Evolutionary conservation across 2,113 vertebrate genomes (phyloP).

Genomic region (Trichomycterus rosablanca): DNA sequence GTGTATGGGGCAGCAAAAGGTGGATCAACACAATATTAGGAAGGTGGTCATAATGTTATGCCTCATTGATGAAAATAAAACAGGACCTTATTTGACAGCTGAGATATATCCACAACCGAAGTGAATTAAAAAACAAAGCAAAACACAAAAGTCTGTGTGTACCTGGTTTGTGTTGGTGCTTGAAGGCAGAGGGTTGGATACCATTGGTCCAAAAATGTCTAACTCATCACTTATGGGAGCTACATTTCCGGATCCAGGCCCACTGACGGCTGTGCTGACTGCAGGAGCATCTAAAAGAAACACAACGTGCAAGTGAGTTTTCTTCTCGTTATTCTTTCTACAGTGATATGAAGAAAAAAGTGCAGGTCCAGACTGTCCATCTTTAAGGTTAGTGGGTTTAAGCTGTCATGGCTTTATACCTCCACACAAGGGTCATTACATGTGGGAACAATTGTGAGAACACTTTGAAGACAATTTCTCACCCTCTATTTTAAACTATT

Average conservation of each 20-base stretch:
- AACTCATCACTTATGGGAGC: conserved; percentile 78
- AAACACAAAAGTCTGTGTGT: neutral
- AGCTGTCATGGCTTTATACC: neutral
- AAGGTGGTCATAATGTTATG: too few species aligned
- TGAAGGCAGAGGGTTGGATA: conserved; percentile 90
- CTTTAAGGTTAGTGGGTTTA: conserved; percentile 20
- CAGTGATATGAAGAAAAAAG: too few species aligned
- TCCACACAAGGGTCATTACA: too few species aligned
- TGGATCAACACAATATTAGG: too few species aligned
- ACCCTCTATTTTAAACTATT: too few species aligned
- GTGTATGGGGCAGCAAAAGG: too few species aligned
- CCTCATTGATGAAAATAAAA: too few species aligned
- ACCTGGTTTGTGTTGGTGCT: conserved; percentile 58
- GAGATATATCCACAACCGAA: neutral
- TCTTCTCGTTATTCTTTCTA: too few species aligned
- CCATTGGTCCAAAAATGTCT: conserved; percentile 97
- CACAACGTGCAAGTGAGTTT: too few species aligned
- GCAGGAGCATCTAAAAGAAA: conserved; percentile 76
- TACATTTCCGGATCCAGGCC: conserved; percentile 54
- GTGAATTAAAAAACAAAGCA: neutral
- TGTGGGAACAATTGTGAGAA: too few species aligned
- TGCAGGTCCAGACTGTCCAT: neutral
- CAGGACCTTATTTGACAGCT: too few species aligned
- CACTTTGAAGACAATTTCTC: too few species aligned
- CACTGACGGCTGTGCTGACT: conserved; percentile 68